Conservation (phyloP, 2,113 vertebrate species). For the Neotoma lepida region DNA sequence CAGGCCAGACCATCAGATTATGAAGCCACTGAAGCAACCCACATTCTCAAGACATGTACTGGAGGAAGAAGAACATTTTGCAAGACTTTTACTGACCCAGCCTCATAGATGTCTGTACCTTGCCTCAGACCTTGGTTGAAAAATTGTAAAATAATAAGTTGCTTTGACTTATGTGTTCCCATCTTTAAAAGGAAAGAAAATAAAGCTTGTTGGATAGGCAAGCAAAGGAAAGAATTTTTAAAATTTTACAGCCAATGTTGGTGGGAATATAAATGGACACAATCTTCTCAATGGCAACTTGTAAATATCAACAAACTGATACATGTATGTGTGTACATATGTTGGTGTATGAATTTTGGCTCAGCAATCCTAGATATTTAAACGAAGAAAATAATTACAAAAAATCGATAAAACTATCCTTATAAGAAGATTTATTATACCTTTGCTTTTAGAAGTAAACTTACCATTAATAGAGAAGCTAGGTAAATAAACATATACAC, state of each 20-base stretch:
- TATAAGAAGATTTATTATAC: conserved; percentile 40
- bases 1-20: not conserved
- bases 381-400: not conserved
- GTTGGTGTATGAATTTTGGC: not conserved
- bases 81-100: not conserved
- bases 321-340: not conserved
- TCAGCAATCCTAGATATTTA: not conserved
- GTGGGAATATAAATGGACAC: not conserved
- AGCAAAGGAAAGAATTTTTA: not conserved
- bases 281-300: not conserved
- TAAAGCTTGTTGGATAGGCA: not conserved
- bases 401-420: not conserved
- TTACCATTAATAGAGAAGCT: not conserved
- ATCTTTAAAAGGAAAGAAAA: not conserved
- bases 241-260: not conserved
- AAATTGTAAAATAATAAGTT: not conserved
- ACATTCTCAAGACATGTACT: not conserved
- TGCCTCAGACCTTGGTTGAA: not conserved
- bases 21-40: not conserved
- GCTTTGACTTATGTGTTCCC: not conserved
- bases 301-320: not conserved
- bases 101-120: not conserved
- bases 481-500: not conserved
- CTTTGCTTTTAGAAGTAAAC: not conserved
- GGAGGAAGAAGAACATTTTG: not conserved